Evolutionary conservation across 1,140 invertebrate species (phyloP).

Genomic region (Pentalonia nigronervosa): DNA sequence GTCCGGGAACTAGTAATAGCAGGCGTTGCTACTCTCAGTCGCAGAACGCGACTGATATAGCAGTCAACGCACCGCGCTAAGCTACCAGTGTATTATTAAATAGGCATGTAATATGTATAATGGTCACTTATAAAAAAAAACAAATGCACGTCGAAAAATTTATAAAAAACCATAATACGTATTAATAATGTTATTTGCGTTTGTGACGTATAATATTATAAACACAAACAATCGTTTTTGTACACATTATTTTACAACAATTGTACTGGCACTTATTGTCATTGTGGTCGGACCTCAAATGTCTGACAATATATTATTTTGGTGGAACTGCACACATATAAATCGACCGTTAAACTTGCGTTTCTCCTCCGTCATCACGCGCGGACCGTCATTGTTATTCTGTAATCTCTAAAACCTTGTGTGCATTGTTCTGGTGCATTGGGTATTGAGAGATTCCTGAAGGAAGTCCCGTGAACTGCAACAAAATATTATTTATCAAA

Average conservation of each 20-base stretch:
- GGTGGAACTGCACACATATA: background rate
- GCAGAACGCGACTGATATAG: too few species aligned
- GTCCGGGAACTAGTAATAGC: too few species aligned
- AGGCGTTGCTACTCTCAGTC: too few species aligned
- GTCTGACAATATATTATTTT: background rate
- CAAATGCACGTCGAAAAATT: background rate
- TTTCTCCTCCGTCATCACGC: background rate
- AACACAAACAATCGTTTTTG: background rate
- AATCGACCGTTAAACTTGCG: background rate
- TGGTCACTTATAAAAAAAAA: background rate
- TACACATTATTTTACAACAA: background rate
- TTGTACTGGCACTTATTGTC: background rate
- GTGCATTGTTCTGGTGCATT: background rate
- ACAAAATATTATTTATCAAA: background rate
- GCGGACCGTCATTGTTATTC: background rate
- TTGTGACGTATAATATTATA: background rate
- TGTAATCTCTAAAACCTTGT: constrained; percentile 26
- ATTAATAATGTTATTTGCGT: background rate
- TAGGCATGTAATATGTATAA: too few species aligned
- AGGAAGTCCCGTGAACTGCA: background rate
- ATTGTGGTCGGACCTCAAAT: background rate
- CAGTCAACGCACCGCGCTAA: too few species aligned
- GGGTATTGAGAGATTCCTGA: background rate
- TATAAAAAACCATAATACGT: too few species aligned
- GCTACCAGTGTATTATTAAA: too few species aligned